Base-by-base conservation (phyloP, 2,113 vertebrate genomes). In the Rhombomys opimus region DNA sequence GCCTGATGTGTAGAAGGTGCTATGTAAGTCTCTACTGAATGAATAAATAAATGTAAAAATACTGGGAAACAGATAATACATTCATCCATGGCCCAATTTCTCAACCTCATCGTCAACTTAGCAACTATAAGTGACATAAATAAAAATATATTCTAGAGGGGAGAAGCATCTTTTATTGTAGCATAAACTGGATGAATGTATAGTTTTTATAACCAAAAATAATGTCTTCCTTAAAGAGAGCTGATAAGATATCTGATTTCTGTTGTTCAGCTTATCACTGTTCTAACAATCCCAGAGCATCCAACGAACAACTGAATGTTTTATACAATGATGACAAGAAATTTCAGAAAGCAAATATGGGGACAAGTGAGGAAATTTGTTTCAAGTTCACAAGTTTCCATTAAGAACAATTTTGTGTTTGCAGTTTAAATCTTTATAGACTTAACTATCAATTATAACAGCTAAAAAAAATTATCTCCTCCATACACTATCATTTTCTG, bases 201-300 rank as follows among this genome's bases (percentile, higher is more conserved):
- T 94, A 96, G 94, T 93, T 10, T 65, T 61, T 63, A 92, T 82
- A 90, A 90, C 80, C 2, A 96, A 30, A 63, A 85, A 12, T 0
- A 95, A 95, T 75, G 1, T 6, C 25, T 41, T 95, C 30, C 27
- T n/a, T 46, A 94, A 68, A 35, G 12, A 9, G 89, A 32, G 32
- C 68, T 96, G 35, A 17, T 76, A 87, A 88, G 59, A 98, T 90
- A 78, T 67, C 23, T 93, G 75, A 96, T 97, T 97, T 96, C 50
- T 94, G 67, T 9, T 50, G 38, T 61, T 94, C 89, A 32, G 18
- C 63, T 95, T 94, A 87, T 38, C 96, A 87, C 85, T 91, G 30
- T 9, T 41, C 11, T 97, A 77, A 65, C 46, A 86, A 85, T 13
- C 76, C 81, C 38, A 96, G 52, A 85, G 67, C 80, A 96, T 7